These are phyloP conservation scores for Sander vitreus DNA, from an alignment of 2,113 vertebrate genomes.

Conservation along the genomic window DNA sequence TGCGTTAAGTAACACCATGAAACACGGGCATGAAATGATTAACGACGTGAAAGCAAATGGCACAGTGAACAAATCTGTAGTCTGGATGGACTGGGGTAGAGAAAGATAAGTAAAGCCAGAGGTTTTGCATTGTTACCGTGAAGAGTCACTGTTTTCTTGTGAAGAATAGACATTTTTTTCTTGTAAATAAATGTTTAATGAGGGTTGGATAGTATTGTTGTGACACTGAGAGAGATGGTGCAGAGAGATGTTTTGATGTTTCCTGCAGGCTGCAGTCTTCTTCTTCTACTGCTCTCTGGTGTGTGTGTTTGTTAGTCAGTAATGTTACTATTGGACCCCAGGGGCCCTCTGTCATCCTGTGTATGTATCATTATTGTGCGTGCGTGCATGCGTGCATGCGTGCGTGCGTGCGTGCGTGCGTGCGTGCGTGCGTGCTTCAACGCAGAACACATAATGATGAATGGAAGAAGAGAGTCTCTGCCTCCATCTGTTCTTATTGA, in stretches of 20 bases:
- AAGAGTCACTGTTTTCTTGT: not conserved
- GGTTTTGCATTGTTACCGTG: not conserved
- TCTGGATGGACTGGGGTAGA: not conserved
- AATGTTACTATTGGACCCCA: slow-evolving; percentile 17
- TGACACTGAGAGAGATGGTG: slow-evolving; percentile 18
- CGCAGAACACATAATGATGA: slow-evolving; percentile 9
- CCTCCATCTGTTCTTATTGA: slow-evolving; percentile 13
- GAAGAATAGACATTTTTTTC: slow-evolving; percentile 22
- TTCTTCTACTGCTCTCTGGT: slow-evolving; percentile 41
- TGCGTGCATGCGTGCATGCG: not conserved
- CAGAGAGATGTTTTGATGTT: slow-evolving; percentile 51
- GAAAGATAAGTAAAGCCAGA: not conserved
- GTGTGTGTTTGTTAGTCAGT: slow-evolving; percentile 57
- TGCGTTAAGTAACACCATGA: not conserved
- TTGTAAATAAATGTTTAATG: slow-evolving; percentile 53
- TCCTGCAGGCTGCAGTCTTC: slow-evolving; percentile 23
- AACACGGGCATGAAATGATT: not conserved
- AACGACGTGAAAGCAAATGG: not conserved
- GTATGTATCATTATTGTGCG: slow-evolving; percentile 1
- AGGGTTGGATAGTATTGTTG: slow-evolving; percentile 23
- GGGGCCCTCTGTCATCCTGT: slow-evolving; percentile 25
- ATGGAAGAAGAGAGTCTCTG: not conserved
- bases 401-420: not conserved
- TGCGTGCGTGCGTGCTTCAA: not conserved
- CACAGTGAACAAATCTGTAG: not conserved